Conservation (phyloP, 2,888 invertebrate genomes). For the Nomada goodeniana region DNA sequence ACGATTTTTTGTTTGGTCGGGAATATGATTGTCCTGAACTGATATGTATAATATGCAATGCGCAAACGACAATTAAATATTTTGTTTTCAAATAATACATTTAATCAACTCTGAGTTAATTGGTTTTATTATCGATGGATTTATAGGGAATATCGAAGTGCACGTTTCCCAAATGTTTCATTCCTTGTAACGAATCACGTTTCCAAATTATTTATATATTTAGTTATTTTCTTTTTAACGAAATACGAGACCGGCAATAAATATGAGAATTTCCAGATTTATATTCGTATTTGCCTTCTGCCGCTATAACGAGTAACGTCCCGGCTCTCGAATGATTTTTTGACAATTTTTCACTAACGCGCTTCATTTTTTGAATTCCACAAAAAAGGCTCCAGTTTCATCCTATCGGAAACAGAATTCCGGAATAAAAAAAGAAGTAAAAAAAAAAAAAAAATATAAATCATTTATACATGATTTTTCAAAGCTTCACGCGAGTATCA, state of each 20-base stretch:
- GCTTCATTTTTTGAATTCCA: conserved; percentile 21
- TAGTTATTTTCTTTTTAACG: background rate
- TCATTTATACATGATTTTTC: conserved; percentile 7
- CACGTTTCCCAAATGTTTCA: background rate
- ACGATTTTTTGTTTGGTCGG: too few relatives aligned
- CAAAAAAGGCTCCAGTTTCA: background rate
- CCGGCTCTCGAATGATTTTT: conserved; percentile 17
- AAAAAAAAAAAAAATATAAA: background rate
- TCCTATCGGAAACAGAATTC: conserved; percentile 4
- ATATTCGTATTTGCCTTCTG: conserved; percentile 22
- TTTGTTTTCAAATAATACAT: background rate
- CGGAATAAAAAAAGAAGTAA: background rate
- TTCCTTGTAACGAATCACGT: background rate
- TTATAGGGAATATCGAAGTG: conserved; percentile 11
- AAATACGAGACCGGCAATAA: conserved; percentile 24
- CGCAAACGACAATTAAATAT: too few relatives aligned
- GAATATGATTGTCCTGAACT: too few relatives aligned
- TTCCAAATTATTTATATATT: conserved; percentile 16
- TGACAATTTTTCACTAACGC: conserved; percentile 33
- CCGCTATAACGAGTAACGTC: conserved; percentile 10
- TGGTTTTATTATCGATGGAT: background rate
- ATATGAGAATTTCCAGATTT: conserved; percentile 38
- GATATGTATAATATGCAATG: too few relatives aligned
- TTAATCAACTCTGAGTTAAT: background rate
- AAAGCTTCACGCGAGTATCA: background rate